Base-by-base conservation (phyloP, 2,113 vertebrate genomes). In the Tympanuchus pallidicinctus region DNA sequence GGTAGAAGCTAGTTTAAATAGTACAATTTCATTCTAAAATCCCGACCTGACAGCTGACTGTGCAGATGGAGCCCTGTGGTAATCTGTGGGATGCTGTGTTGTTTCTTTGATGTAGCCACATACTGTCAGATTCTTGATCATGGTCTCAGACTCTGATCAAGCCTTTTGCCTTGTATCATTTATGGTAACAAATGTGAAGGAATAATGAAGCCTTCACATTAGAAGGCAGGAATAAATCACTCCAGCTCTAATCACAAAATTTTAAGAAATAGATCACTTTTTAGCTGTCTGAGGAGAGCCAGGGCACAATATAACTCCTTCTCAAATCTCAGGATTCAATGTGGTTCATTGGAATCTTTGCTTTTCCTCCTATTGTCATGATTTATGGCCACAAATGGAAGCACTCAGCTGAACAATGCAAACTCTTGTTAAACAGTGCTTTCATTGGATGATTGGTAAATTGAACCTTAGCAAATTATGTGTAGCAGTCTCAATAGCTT, bases 31-130 rank as follows among this genome's bases (percentile, higher is more conserved):
- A 0, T 76, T 88, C 69, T 83, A 61, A 88, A 91, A 89, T 85
- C 34, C 47, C 10, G 11, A 3, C 56, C 47, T 78, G 87, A 80
- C 91, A 96, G 79, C 78, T 92, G 92, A 95, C 24, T 63, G 67
- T 82, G 60, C 91, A 93, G 74, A 95, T 93, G 92, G 89, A 89
- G 75, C 84, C 38, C 87, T 86, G 91, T 95, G 89, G 79, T 91
- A 92, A 54, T 80, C 89, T 5, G 1, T 87, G 75, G 42, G 72
- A 32, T 63, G 50, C 89, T 79, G 36, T 87, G 67, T 82, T 15
- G 4, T 54, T 80, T 57, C 69, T 95, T 77, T 92, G 67, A 93
- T 93, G 72, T 86, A 89, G 64, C 67, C 69, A 86, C 57, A 67
- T 64, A 88, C 47, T 91, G 85, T 93, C 87, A 91, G 65, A 82